phyloP scores from a whole-genome alignment of 2,113 vertebrate species.

The Desmodus rotundus region DNA sequence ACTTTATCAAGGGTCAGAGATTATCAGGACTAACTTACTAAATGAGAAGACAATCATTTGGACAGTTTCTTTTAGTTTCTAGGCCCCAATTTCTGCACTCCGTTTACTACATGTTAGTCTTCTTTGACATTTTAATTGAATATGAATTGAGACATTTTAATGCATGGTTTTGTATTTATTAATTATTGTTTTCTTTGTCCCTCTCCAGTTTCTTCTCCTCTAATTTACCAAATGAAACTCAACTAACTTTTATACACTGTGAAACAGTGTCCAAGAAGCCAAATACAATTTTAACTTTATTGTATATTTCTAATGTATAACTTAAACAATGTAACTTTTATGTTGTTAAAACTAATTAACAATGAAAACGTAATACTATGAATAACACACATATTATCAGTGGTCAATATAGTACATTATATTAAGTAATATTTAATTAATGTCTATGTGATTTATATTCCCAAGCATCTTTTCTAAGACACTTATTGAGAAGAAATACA shows the following conservation, averaged over 20 bases:
- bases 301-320: slow-evolving; percentile 49
- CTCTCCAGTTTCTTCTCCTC: background rate
- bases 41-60: background rate
- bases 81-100: background rate
- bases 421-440: background rate
- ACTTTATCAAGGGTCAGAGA: background rate
- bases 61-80: background rate
- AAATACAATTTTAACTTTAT: slow-evolving; percentile 47
- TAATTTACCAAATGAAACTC: slow-evolving; percentile 7
- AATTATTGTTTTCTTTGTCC: background rate
- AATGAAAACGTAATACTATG: background rate
- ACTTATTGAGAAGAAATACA: background rate
- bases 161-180: background rate
- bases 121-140: slow-evolving; percentile 35
- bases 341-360: slow-evolving; percentile 38
- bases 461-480: background rate
- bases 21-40: background rate
- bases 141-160: background rate
- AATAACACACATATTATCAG: background rate
- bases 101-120: background rate
- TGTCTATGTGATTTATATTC: background rate
- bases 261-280: slow-evolving; percentile 32
- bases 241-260: slow-evolving; percentile 38
- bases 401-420: background rate
- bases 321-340: slow-evolving; percentile 67